These are phyloP conservation scores for Nomada ferruginata DNA, from an alignment of 2,888 invertebrate genomes.

Conservation along the genomic window DNA sequence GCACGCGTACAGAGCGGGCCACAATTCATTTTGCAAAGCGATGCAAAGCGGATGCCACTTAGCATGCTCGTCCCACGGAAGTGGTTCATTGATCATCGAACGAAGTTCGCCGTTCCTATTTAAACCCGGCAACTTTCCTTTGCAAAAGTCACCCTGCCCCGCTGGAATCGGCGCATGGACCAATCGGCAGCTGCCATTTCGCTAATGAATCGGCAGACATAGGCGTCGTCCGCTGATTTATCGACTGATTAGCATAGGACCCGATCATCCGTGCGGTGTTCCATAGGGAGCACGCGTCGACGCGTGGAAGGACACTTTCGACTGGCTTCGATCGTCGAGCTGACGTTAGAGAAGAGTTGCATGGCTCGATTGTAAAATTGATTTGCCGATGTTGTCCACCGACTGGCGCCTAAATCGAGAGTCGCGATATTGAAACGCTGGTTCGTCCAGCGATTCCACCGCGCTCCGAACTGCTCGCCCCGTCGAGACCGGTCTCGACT, in stretches of 20 bases:
- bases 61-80: constrained; percentile 63
- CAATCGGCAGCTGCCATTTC: constrained; percentile 74
- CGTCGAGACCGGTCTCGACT: no score
- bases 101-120: constrained; percentile 23
- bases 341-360: not conserved
- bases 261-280: constrained; percentile 54
- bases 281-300: constrained; percentile 31
- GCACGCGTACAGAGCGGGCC: constrained; percentile 37
- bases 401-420: no score
- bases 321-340: not conserved
- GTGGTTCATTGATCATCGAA: constrained; percentile 57
- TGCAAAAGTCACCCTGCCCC: constrained; percentile 47
- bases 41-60: constrained; percentile 57
- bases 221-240: constrained; percentile 80
- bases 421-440: no score
- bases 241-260: constrained; percentile 80
- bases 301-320: constrained; percentile 26
- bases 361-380: no score
- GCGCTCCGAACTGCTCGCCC: no score
- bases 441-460: no score
- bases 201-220: constrained; percentile 69
- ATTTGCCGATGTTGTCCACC: no score
- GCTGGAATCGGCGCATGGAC: constrained; percentile 66
- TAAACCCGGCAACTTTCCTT: constrained; percentile 29
- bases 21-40: constrained; percentile 56